A percentile compares a stretch with the other conserved stretches of the same genome.
phyloP scores from a whole-genome alignment of 2,113 vertebrate species.

The Catharus fuscescens region DNA sequence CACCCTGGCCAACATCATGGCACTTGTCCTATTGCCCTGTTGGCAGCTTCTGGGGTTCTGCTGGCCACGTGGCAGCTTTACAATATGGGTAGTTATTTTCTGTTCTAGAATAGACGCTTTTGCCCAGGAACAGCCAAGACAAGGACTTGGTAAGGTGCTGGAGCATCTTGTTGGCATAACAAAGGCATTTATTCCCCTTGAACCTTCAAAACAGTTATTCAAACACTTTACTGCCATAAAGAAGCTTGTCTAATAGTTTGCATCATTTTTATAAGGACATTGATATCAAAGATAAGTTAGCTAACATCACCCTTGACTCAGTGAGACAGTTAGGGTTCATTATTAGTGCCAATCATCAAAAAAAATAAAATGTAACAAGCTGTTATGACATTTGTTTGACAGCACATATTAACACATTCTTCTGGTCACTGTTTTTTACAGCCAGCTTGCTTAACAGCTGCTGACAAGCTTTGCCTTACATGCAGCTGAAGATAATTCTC shows the following conservation, averaged over 20 bases:
- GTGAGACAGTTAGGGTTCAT: background rate
- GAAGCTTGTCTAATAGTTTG: background rate
- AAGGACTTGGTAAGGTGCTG: background rate
- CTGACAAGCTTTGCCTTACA: conserved; percentile 11
- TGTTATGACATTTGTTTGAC: conserved; percentile 1
- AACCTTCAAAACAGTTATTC: background rate
- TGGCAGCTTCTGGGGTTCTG: background rate
- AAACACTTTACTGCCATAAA: background rate
- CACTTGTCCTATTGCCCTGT: background rate
- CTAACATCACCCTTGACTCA: background rate
- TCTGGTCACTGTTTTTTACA: conserved; percentile 35
- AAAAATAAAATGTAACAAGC: background rate
- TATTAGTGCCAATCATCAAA: background rate
- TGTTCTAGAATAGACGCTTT: background rate
- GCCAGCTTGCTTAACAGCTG: conserved; percentile 49
- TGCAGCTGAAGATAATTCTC: background rate
- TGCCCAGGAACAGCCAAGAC: background rate
- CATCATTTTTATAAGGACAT: background rate
- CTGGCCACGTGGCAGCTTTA: background rate
- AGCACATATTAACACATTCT: background rate
- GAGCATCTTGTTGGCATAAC: background rate
- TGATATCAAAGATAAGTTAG: background rate
- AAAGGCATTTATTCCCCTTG: background rate
- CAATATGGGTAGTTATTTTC: background rate
- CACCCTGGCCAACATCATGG: background rate